Evolutionary conservation across 2,113 vertebrate genomes (phyloP), one percentile per base, ranked within the genome.

Genomic region (Desmodus rotundus): DNA sequence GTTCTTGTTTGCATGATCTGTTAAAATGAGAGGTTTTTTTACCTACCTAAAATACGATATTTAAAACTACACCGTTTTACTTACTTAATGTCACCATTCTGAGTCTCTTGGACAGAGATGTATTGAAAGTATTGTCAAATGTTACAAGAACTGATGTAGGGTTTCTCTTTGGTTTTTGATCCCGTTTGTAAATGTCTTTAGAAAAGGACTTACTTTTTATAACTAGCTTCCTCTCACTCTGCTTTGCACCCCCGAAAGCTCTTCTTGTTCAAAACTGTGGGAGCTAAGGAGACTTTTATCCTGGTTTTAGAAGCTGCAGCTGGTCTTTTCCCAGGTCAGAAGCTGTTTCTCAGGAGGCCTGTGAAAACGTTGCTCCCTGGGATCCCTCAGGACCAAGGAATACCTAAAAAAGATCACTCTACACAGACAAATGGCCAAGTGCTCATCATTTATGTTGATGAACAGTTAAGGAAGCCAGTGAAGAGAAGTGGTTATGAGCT

Each of bases 61-160:
- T 95, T 63, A 70, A 91, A 36, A 72, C 43, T 67, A 5, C 45
- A 93, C 38, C 12, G 78, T 95, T 56, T 45, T 96, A 73, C 92
- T 97, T 96, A 97, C 98, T 98, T 94, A 86, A 89, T 92, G 43
- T 56, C 97, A 63, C 54, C 36, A 89, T 45, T 74, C 12, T 81
- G 78, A 85, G 61, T 86, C n/a, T 91, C 11, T 81, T 56, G 28
- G 81, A 82, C 58, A 33, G 84, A 56, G 50, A 54, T 90, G 61
- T 65, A 11, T 81, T 47, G 67, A 87, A 82, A 88, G 15, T 74
- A 26, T 22, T 56, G 45, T 93, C 91, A 86, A 38, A 15, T 94
- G 19, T 68, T 9, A 2, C 33, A 61, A 56, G 58, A 50, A 89
- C 72, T 86, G 70, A 80, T 78, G 73, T 16, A 26, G 38, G 31